Evolutionary conservation across 2,113 vertebrate genomes (phyloP).

Genomic region (Notothenia coriiceps): DNA sequence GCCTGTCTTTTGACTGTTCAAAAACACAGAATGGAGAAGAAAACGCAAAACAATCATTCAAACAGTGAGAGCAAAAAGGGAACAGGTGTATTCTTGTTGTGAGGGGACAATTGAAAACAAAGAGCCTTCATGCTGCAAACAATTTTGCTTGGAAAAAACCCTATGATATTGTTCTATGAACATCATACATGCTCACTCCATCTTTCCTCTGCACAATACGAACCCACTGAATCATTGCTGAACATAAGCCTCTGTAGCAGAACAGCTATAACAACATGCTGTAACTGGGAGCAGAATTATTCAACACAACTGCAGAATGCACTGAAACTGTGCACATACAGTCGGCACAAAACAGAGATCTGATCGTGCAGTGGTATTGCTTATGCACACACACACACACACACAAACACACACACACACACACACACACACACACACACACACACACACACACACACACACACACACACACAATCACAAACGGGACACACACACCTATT

Average conservation of each 20-base stretch:
- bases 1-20: conserved; percentile 8
- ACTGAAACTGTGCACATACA: neutral
- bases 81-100: neutral
- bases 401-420: conserved; percentile 27
- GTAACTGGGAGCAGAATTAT: conserved; percentile 2
- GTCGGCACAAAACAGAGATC: neutral
- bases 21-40: neutral
- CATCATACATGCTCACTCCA: neutral
- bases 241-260: neutral
- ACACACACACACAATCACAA: conserved; percentile 16
- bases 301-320: conserved; percentile 9
- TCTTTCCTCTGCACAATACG: neutral
- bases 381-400: conserved; percentile 21
- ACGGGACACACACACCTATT: conserved; percentile 21
- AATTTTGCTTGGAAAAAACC: neutral
- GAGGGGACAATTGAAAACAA: neutral
- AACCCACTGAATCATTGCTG: conserved; percentile 13
- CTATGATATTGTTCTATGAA: neutral
- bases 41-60: neutral
- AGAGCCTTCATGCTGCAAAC: neutral
- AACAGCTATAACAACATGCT: conserved; percentile 3
- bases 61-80: neutral
- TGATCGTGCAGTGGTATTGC: conserved; percentile 18
- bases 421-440: conserved; percentile 19
- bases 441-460: conserved; percentile 27